These are phyloP conservation scores for Sphaerophoria taeniata DNA, from an alignment of 2,888 invertebrate species.

Conservation along the genomic window DNA sequence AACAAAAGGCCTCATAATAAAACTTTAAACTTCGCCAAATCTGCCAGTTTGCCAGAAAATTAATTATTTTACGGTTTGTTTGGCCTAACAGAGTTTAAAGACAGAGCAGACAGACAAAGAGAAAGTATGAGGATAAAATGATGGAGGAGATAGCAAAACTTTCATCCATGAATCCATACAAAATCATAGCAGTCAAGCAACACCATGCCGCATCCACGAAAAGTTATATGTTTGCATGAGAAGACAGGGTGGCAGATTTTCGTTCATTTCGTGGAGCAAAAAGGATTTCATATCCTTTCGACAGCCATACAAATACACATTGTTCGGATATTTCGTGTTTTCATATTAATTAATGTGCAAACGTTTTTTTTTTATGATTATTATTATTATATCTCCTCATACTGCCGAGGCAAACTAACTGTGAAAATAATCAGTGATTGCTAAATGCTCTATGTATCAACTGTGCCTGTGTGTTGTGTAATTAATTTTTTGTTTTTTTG, in stretches of 20 bases:
- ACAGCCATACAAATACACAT: neutral
- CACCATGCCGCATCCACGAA: slow-evolving; percentile 19
- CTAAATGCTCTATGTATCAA: slow-evolving; percentile 24
- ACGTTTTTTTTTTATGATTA: slow-evolving; percentile 48
- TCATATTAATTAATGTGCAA: slow-evolving; percentile 67
- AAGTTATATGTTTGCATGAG: neutral
- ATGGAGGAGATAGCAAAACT: neutral
- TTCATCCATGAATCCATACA: neutral
- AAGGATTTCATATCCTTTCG: slow-evolving; percentile 29
- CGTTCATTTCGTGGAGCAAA: neutral
- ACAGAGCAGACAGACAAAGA: neutral
- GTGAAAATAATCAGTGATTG: slow-evolving; percentile 72
- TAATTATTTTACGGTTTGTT: slow-evolving; percentile 65
- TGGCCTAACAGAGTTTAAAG: neutral
- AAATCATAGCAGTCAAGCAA: slow-evolving; percentile 27
- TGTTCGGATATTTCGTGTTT: slow-evolving; percentile 24
- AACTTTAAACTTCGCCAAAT: slow-evolving; percentile 50
- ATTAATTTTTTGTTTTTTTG: slow-evolving; percentile 58
- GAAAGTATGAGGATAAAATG: neutral
- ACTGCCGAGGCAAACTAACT: slow-evolving; percentile 56
- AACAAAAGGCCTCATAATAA: slow-evolving; percentile 6
- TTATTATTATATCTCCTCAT: neutral
- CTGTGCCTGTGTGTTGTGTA: slow-evolving; percentile 43
- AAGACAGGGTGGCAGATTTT: neutral
- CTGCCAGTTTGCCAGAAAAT: slow-evolving; percentile 52